Evolutionary conservation across 2,113 vertebrate genomes (phyloP), one percentile per base, ranked within the genome.

Genomic region (Chrysemys picta): DNA sequence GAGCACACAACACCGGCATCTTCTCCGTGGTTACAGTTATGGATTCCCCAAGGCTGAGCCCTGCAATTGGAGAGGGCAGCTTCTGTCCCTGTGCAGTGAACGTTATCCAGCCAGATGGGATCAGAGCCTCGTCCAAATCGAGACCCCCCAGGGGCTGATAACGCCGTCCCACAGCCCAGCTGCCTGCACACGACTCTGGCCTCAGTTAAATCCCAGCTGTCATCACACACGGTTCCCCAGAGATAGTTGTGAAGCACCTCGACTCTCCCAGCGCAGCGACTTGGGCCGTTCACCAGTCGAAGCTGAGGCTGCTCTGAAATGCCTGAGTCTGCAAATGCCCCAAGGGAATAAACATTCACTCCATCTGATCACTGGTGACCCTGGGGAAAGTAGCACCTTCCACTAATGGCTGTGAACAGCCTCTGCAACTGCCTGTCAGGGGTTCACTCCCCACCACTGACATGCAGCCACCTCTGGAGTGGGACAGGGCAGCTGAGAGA

Each of bases 51-150:
- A 19, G 53, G 53, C 17, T 19, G 17, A 8, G 95, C 92, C 53
- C 27, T 87, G 82, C 98, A 98, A 2, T 98, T 47, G 85, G 89
- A 83, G 38, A 98, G 79, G 38, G 85, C 13, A 19, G 88, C 93
- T 49, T 98, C 98, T 13, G 21, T 96, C 29, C 98, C 97, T 0
- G 19, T 16, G 78, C 98, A 98, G 10, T 96, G 96, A 21, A 97
- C 92, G 0, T 93, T 91, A 16, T 97, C 97, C 95, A 98, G 92
- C 98, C 98, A 98, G 78, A 98, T 97, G 45, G 42, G 93, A 2
- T 96, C 97, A 4, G 35, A 21, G 11, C 97, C 97, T 3, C 8
- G 56, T 11, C 93, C 97, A 1, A 76, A 96, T 4, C 91, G 95
- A 56, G 88, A 49, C 47, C 85, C 80, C 1, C 81, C 82, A 0